A percentile compares a stretch with the other conserved stretches of the same genome.
Conservation (phyloP, 2,888 invertebrate species). For the Ferdinandea cuprea region DNA sequence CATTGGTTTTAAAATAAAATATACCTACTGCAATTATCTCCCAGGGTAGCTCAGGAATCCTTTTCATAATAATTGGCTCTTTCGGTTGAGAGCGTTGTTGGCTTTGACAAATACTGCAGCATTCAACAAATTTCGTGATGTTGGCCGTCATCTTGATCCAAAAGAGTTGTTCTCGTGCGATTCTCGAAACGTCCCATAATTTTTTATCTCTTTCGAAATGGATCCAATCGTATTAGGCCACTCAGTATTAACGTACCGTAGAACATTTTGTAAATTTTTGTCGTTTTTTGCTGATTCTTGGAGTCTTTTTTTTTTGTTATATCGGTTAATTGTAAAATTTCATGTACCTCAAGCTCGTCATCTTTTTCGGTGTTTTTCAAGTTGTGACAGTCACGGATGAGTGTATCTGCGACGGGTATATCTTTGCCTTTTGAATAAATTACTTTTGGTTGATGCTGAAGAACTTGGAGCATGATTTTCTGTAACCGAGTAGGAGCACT, state of each 20-base stretch:
- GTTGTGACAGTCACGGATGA: conserved; percentile 55
- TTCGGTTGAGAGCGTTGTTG: conserved; percentile 32
- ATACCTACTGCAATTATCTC: conserved; percentile 45
- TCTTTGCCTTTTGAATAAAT: conserved; percentile 75
- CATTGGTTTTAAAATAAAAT: conserved; percentile 37
- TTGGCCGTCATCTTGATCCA: conserved; percentile 29
- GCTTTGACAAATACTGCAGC: conserved; percentile 34
- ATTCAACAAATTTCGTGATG: conserved; percentile 33
- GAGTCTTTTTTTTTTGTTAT: conserved; percentile 3
- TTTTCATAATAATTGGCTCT: conserved; percentile 33
- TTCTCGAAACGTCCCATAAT: conserved; percentile 37
- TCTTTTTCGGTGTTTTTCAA: conserved; percentile 27
- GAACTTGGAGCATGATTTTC: too few species aligned
- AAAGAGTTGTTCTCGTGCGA: conserved; percentile 35
- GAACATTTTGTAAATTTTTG: too few species aligned
- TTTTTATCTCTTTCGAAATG: conserved; percentile 17
- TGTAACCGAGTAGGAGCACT: too few species aligned
- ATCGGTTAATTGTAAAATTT: conserved; percentile 4
- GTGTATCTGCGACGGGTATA: conserved; percentile 66
- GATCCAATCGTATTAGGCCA: conserved; percentile 16
- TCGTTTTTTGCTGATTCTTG: conserved; percentile 31
- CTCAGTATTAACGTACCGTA: conserved; percentile 22
- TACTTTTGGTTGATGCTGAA: conserved; percentile 73
- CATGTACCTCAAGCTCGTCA: conserved; percentile 38
- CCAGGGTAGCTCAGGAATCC: conserved; percentile 35